phyloP scores from a whole-genome alignment of 2,888 invertebrate species.

The Tolmerus cingulatus region DNA sequence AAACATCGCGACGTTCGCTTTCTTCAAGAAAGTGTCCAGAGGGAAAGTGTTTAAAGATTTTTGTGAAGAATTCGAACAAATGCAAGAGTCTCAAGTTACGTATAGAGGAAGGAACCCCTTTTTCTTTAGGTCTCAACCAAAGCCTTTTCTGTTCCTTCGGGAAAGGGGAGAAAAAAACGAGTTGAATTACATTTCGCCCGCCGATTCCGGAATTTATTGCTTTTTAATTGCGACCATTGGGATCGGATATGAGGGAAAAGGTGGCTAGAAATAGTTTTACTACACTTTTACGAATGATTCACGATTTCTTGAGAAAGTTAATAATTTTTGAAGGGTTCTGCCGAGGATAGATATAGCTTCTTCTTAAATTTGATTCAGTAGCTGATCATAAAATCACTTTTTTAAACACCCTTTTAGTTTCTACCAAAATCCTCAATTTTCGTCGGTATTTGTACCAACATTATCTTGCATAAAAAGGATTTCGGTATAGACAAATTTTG shows the following conservation, averaged over 20 bases:
- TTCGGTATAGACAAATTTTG: too few relatives aligned
- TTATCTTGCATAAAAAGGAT: too few relatives aligned
- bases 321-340: not conserved
- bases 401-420: not conserved
- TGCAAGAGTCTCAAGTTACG: not conserved
- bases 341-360: not conserved
- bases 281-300: not conserved
- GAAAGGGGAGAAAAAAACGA: not conserved
- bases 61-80: slow-evolving; percentile 16
- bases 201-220: not conserved
- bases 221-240: slow-evolving; percentile 13
- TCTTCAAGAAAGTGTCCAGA: not conserved
- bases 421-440: too few relatives aligned
- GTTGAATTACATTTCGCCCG: slow-evolving; percentile 5
- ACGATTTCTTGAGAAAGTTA: not conserved
- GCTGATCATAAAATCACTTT: not conserved
- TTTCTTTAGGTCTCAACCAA: not conserved
- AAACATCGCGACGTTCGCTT: slow-evolving; percentile 1
- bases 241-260: not conserved
- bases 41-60: slow-evolving; percentile 9
- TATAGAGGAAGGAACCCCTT: not conserved
- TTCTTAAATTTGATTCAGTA: not conserved
- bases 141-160: not conserved
- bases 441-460: too few relatives aligned
- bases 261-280: not conserved